Conservation (phyloP, 2,113 vertebrate species). For the Microcebus lehilahytsara region DNA sequence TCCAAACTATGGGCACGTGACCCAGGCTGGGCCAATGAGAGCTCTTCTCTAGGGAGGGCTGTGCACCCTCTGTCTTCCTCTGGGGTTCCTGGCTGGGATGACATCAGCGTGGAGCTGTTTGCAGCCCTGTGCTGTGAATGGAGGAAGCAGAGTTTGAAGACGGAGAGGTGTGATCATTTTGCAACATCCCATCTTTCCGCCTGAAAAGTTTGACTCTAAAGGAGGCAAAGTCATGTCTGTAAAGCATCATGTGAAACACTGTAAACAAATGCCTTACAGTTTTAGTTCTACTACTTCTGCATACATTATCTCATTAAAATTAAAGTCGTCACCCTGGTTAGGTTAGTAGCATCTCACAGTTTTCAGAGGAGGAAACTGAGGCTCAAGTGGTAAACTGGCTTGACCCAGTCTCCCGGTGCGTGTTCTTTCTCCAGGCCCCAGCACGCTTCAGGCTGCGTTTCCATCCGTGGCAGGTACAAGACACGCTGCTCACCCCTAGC, state of each 20-base stretch:
- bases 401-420: neutral
- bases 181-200: neutral
- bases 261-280: neutral
- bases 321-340: neutral
- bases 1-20: neutral
- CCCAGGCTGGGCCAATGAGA: neutral
- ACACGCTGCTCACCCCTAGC: too few species aligned
- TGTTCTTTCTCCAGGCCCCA: too few species aligned
- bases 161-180: neutral
- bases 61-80: neutral
- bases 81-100: neutral
- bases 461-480: too few species aligned
- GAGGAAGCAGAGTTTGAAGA: neutral
- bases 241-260: fast-evolving
- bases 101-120: neutral
- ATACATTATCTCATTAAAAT: neutral
- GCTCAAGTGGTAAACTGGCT: neutral
- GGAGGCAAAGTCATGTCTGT: neutral
- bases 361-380: neutral
- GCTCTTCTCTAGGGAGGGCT: neutral
- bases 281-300: neutral
- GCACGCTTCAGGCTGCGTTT: too few species aligned
- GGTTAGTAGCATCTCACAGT: neutral
- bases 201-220: neutral
- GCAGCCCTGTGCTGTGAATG: neutral